Conservation (phyloP, 2,888 invertebrate species). For the Leptarthrus brevirostris region DNA sequence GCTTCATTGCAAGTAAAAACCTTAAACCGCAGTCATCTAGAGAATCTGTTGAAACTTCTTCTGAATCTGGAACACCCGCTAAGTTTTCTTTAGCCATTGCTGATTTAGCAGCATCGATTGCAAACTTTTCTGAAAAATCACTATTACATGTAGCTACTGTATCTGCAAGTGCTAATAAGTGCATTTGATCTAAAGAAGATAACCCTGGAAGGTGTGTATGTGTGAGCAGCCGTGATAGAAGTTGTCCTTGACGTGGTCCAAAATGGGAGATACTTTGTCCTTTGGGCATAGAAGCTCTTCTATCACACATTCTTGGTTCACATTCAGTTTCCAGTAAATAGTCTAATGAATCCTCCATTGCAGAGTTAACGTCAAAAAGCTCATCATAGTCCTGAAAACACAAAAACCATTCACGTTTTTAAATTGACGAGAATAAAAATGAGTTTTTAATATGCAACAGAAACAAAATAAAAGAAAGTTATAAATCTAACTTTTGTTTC, state of each 20-base stretch:
- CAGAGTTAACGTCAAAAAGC: constrained; percentile 84
- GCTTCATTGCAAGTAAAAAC: constrained; percentile 96
- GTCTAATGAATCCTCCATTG: constrained; percentile 84
- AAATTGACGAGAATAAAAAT: neutral
- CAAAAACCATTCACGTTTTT: neutral
- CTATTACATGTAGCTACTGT: constrained; percentile 95
- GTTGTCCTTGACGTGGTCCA: constrained; percentile 86
- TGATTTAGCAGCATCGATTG: constrained; percentile 76
- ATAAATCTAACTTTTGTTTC: no score
- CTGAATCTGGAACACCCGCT: constrained; percentile 68
- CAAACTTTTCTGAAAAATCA: constrained; percentile 85
- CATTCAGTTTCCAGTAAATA: constrained; percentile 82
- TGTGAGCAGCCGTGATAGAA: constrained; percentile 89
- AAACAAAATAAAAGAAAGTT: neutral
- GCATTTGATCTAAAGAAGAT: constrained; percentile 99
- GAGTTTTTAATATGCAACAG: neutral
- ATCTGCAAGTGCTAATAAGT: constrained; percentile 96
- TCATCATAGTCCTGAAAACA: constrained; percentile 82
- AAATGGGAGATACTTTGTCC: constrained; percentile 85
- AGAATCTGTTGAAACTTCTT: constrained; percentile 76
- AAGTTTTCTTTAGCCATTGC: constrained; percentile 76
- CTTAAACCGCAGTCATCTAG: constrained; percentile 97
- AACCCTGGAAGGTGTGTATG: constrained; percentile 95
- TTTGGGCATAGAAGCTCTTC: constrained; percentile 77
- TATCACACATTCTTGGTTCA: constrained; percentile 71